phyloP scores from a whole-genome alignment of 2,888 invertebrate species.

The Caprella mutica region DNA sequence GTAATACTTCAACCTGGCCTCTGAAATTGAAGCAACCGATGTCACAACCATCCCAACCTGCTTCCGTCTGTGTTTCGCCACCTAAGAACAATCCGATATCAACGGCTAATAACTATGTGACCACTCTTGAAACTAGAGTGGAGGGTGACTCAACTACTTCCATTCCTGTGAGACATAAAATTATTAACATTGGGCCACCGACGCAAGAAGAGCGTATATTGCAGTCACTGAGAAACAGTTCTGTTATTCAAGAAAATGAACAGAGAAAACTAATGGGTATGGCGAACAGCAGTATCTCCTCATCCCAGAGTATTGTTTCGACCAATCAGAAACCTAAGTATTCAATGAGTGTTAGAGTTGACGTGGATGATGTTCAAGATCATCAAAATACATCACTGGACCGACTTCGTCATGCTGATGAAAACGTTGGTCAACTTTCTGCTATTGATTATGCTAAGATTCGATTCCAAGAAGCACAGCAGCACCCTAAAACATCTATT shows the following conservation, averaged over 20 bases:
- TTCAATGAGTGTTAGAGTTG: conserved; percentile 31
- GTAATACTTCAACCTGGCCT: conserved; percentile 41
- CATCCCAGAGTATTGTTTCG: neutral
- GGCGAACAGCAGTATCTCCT: neutral
- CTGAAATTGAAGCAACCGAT: conserved; percentile 29
- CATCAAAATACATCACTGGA: neutral
- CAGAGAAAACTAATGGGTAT: neutral
- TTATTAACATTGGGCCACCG: conserved; percentile 51
- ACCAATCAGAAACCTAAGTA: conserved; percentile 18
- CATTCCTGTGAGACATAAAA: conserved; percentile 26
- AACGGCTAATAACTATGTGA: conserved; percentile 24
- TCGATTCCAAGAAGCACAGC: conserved; percentile 51
- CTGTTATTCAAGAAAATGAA: conserved; percentile 43
- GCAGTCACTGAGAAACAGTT: conserved; percentile 64
- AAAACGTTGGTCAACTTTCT: conserved; percentile 41
- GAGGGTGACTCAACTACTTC: conserved; percentile 20
- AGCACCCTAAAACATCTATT: conserved; percentile 43
- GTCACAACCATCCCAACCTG: conserved; percentile 6
- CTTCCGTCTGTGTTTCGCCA: conserved; percentile 1
- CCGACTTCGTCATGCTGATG: conserved; percentile 1
- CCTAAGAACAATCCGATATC: neutral
- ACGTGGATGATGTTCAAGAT: conserved; percentile 22
- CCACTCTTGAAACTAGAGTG: conserved; percentile 29
- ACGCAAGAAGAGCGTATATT: conserved; percentile 67
- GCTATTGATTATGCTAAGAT: conserved; percentile 55